Evolutionary conservation across 2,797 vertebrate genomes (phyloP).

Genomic region (Chaetophractus vellerosus): DNA sequence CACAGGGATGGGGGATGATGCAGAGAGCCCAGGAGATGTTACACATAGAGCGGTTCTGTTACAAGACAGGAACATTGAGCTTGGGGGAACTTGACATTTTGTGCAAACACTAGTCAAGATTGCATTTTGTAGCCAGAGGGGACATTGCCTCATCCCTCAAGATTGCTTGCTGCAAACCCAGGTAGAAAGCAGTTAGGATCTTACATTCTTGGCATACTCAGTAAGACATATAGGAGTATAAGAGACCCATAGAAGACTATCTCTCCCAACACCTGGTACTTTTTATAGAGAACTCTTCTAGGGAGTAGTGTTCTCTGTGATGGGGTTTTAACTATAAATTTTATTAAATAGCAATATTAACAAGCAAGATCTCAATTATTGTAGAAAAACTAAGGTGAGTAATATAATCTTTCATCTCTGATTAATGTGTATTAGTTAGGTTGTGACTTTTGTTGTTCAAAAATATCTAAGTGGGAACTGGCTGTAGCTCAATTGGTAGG

Average conservation of each 20-base stretch:
- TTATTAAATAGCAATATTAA: slow-evolving; percentile 59
- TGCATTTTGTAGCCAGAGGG: neutral
- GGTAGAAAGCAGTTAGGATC: neutral
- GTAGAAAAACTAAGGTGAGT: slow-evolving; percentile 31
- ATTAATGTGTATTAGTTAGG: neutral
- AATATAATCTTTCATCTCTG: neutral
- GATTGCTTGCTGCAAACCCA: neutral
- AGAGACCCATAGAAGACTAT: neutral
- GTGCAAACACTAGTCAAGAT: slow-evolving; percentile 42
- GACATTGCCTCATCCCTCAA: neutral
- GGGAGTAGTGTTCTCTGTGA: slow-evolving; percentile 22
- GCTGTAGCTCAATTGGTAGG: no score
- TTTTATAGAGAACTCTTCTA: slow-evolving; percentile 23
- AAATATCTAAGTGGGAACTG: slow-evolving; percentile 54
- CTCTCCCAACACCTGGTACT: neutral
- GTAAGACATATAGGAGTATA: neutral
- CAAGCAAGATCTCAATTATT: slow-evolving; percentile 25
- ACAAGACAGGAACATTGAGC: slow-evolving; percentile 8
- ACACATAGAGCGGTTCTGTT: neutral
- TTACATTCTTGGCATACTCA: neutral
- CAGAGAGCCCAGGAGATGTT: slow-evolving; percentile 1
- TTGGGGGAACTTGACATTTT: neutral
- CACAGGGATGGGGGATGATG: neutral
- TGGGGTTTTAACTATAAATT: slow-evolving; percentile 8
- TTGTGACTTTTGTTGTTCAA: slow-evolving; percentile 57